Conservation (phyloP, 2,797 vertebrate genomes). For the Pelodytes ibericus region DNA sequence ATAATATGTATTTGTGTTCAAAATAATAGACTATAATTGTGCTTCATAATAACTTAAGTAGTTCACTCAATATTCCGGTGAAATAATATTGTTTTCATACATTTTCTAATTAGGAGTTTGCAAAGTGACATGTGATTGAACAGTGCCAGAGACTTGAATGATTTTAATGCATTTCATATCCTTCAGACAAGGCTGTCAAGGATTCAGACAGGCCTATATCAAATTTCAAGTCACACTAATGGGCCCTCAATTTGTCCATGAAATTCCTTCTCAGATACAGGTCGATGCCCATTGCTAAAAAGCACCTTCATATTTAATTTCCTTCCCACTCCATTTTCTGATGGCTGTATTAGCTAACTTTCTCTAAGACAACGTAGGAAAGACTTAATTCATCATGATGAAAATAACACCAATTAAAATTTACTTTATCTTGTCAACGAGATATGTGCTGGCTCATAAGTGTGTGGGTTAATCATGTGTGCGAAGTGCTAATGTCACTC, state of each 20-base stretch:
- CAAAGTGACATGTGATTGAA: slow-evolving; percentile 23
- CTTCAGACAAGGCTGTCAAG: slow-evolving; percentile 59
- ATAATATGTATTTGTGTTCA: too few relatives aligned
- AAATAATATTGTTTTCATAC: slow-evolving; percentile 1
- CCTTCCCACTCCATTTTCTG: slow-evolving; percentile 61
- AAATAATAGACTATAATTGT: too few relatives aligned
- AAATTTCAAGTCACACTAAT: slow-evolving; percentile 65
- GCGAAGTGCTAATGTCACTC: slow-evolving; percentile 54
- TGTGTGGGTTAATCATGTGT: slow-evolving; percentile 67
- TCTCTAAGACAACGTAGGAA: slow-evolving; percentile 61
- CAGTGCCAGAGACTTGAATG: slow-evolving; percentile 43
- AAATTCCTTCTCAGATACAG: slow-evolving; percentile 56
- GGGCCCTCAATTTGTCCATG: slow-evolving; percentile 65
- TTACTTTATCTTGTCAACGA: slow-evolving; percentile 69
- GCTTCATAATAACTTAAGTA: too few relatives aligned
- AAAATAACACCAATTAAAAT: slow-evolving; percentile 73
- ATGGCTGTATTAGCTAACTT: slow-evolving; percentile 67
- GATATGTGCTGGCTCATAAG: slow-evolving; percentile 61
- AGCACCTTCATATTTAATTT: slow-evolving; percentile 65
- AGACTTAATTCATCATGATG: slow-evolving; percentile 63
- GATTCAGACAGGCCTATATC: slow-evolving; percentile 63
- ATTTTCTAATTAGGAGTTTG: slow-evolving; percentile 22
- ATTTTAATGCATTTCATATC: slow-evolving; percentile 55
- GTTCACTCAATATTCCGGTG: slow-evolving; percentile 14
- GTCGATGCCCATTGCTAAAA: slow-evolving; percentile 65